Evolutionary conservation across 2,797 vertebrate genomes (phyloP), one percentile per base, ranked within the genome.

Genomic region (Eulemur albifrons): DNA sequence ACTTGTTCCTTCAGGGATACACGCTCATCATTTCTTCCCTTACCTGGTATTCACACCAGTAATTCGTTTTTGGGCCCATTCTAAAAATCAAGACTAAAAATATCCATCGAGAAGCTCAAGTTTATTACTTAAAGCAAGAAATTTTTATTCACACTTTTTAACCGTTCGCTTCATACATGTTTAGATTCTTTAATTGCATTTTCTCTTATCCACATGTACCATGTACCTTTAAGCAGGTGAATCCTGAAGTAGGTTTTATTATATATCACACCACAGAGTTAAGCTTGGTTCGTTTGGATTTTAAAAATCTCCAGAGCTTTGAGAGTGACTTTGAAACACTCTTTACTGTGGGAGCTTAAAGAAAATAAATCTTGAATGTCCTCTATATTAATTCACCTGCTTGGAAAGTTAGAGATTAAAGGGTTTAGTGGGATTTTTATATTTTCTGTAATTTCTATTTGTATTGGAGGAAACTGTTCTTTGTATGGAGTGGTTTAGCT

Each of bases 81-180:
- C 50, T 89, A 77, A 94, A n/a, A 92, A 90, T 85, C 27, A 89
- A 72, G 90, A 59, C 95, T 43, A 30, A 84, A 88, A 84, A 38
- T 83, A 69, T 76, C 65, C 50, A 73, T 63, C 0, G 3, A 86
- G 75, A 92, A 92, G 45, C 86, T 86, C 95, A 69, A 25, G 4
- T 94, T 96, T 73, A 85, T 67, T 93, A 85, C 61, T 9, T 93
- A 48, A 97, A 87, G 72, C 30, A 76, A 89, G 52, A 81, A 92
- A 84, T 40, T 18, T 94, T 57, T 81, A 72, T 90, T 95, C 52
- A 79, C 40, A 63, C 48, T n/a, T 98, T 98, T 98, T 98, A 98
- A 98, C 98, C 92, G 95, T 94, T 98, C 48, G 97, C 93, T 95
- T n/a, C 1, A 32, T 9, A 96, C 96, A 96, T 96, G 82, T 96